Percentiles rank a stretch among this genome's conserved stretches.
Conservation (phyloP, 2,888 invertebrate genomes). For the Apomyelois bistriatella region DNA sequence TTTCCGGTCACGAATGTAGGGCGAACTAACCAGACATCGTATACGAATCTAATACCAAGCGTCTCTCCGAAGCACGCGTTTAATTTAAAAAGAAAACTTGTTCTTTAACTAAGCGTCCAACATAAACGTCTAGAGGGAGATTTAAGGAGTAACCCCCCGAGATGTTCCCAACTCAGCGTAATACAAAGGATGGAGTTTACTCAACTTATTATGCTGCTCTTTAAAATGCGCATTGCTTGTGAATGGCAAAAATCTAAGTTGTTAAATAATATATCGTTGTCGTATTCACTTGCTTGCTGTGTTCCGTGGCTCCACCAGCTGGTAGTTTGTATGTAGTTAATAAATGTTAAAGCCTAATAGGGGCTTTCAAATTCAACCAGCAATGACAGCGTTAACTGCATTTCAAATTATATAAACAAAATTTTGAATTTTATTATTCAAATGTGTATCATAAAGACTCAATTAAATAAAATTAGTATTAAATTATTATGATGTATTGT, state of each 20-base stretch:
- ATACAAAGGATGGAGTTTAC: slow-evolving; percentile 5
- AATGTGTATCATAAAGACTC: no score
- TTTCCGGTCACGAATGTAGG: slow-evolving; percentile 14
- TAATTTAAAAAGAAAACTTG: slow-evolving; percentile 12
- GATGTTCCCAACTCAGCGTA: neutral
- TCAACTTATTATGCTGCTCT: slow-evolving; percentile 6
- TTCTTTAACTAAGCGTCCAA: slow-evolving; percentile 2
- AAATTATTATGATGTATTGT: no score
- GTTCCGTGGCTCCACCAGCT: no score
- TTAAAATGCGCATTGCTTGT: slow-evolving; percentile 10
- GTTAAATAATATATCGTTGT: neutral
- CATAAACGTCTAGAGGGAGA: slow-evolving; percentile 2
- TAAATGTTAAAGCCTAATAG: no score
- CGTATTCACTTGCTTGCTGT: no score
- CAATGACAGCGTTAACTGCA: no score
- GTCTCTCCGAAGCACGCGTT: slow-evolving; percentile 6
- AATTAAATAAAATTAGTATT: no score
- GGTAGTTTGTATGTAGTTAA: no score
- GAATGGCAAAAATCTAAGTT: neutral
- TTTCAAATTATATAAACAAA: no score
- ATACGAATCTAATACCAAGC: slow-evolving; percentile 11
- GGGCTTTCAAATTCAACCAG: no score
- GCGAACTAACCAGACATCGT: slow-evolving; percentile 11
- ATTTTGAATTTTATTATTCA: no score
- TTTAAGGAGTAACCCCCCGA: neutral